Evolutionary conservation across 2,888 invertebrate genomes (phyloP), one percentile per base, ranked within the genome.

Genomic region (Trichacis sp.): DNA sequence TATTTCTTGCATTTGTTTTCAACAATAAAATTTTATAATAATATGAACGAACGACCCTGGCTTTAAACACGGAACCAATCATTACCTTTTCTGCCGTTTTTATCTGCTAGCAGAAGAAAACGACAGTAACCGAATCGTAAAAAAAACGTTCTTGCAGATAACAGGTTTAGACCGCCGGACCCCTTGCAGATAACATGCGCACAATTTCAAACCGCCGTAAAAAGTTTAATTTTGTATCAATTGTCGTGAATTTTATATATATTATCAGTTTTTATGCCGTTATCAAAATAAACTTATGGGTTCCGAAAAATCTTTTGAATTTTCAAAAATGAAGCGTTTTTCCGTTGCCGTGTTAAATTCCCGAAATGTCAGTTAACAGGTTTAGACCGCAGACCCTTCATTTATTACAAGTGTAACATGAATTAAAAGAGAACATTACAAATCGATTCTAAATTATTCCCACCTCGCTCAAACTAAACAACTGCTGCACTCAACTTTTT

Each of bases 321-420:
- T 46, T 17, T 24, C 2, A 46, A 46, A 46, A 20, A 19, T 17
- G 29, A 19, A 45, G 17, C 6, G 45, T 45, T 45, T 45, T 45
- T 45, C 17, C 45, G 12, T 17, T 5, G 18, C 2, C 19, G 8
- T 46, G 24, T 6, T 19, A 46, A 24, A 46, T 46, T 46, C 19
- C 19, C 2, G n/a, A 46, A 46, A 46, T 46, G 46, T 17, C 46
- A 14, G 19, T 46, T 46, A 46, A 46, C 8, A 46, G 46, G 46
- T 46, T 46, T 46, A 46, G 46, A 46, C 46, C 46, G 46, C 46
- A n/a, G 46, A 46, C 46, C 46, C 46, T 46, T 24, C 24, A 24
- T 8, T 24, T 24, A n/a, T n/a, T n/a, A n/a, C n/a, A n/a, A n/a
- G n/a, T n/a, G n/a, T n/a, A n/a, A n/a, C n/a, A n/a, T n/a, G n/a